Evolutionary conservation across 2,888 invertebrate species (phyloP).

Genomic region (Sinotaia quadrata): DNA sequence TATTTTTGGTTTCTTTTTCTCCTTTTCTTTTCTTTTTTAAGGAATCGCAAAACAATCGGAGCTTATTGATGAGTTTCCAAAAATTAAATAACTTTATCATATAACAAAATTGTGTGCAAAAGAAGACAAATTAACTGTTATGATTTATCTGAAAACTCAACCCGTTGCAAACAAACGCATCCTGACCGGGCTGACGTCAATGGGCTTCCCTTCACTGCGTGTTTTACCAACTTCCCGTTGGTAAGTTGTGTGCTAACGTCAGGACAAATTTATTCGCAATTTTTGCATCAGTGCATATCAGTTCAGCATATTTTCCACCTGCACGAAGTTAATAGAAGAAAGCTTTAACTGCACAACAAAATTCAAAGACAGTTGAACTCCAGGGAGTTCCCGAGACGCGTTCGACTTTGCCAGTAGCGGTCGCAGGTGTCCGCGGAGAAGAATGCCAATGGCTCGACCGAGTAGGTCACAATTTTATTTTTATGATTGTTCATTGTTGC

Average conservation of each 20-base stretch:
- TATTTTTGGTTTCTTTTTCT: too few species aligned
- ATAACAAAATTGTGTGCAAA: too few species aligned
- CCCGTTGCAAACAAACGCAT: too few species aligned
- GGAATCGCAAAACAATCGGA: too few species aligned
- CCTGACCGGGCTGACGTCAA: slow-evolving; percentile 25
- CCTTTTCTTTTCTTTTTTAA: too few species aligned
- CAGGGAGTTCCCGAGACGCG: slow-evolving; percentile 12
- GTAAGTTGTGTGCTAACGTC: slow-evolving; percentile 15
- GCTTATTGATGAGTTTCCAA: too few species aligned
- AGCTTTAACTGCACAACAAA: slow-evolving; percentile 14
- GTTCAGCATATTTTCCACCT: not conserved
- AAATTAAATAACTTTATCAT: too few species aligned
- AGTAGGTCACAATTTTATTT: slow-evolving; percentile 28
- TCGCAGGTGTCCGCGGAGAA: slow-evolving; percentile 29
- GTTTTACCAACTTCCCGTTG: slow-evolving; percentile 31
- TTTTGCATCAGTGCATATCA: slow-evolving; percentile 21
- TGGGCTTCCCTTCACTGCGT: slow-evolving; percentile 27
- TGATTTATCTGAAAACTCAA: too few species aligned
- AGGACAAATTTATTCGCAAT: not conserved
- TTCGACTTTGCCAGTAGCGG: too few species aligned
- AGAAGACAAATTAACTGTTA: too few species aligned
- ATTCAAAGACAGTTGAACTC: slow-evolving; percentile 8
- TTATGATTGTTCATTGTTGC: slow-evolving; percentile 7
- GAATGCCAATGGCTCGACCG: slow-evolving; percentile 33
- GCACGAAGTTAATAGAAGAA: slow-evolving; percentile 6